Conservation (phyloP, 2,888 invertebrate species). For the Toxonevra muliebris region DNA sequence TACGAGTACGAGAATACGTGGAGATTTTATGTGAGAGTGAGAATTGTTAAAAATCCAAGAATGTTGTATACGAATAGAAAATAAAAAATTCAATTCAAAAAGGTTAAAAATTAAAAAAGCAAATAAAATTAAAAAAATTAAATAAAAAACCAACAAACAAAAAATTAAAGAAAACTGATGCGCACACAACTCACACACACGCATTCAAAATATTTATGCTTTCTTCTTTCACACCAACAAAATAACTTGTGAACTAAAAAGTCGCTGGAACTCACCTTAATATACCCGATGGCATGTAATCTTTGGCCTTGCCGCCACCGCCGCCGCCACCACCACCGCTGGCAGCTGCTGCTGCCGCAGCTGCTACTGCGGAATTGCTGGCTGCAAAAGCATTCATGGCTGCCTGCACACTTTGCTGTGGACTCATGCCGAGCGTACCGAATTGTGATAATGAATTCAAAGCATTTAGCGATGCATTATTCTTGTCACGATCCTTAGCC, state of each 20-base stretch:
- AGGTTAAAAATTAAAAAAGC: too few species aligned
- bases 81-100: too few species aligned
- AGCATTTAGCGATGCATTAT: slow-evolving; percentile 64
- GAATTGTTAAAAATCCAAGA: too few species aligned
- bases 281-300: slow-evolving; percentile 61
- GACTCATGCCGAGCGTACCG: slow-evolving; percentile 62
- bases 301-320: slow-evolving; percentile 55
- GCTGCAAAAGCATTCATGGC: slow-evolving; percentile 65
- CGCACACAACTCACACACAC: too few species aligned
- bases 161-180: too few species aligned
- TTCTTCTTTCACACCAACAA: too few species aligned
- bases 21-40: too few species aligned
- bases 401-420: slow-evolving; percentile 65
- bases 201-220: too few species aligned
- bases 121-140: too few species aligned
- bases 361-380: slow-evolving; percentile 54
- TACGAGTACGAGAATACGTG: slow-evolving; percentile 48
- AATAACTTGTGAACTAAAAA: too few species aligned
- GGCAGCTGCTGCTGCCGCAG: slow-evolving; percentile 41
- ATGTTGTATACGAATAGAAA: too few species aligned
- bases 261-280: slow-evolving; percentile 41
- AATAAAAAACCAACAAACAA: too few species aligned
- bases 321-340: slow-evolving; percentile 42
- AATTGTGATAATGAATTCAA: slow-evolving; percentile 64
- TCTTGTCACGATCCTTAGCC: slow-evolving; percentile 60